Conservation (phyloP, 2,888 invertebrate genomes). For the Phragmatobia fuliginosa region DNA sequence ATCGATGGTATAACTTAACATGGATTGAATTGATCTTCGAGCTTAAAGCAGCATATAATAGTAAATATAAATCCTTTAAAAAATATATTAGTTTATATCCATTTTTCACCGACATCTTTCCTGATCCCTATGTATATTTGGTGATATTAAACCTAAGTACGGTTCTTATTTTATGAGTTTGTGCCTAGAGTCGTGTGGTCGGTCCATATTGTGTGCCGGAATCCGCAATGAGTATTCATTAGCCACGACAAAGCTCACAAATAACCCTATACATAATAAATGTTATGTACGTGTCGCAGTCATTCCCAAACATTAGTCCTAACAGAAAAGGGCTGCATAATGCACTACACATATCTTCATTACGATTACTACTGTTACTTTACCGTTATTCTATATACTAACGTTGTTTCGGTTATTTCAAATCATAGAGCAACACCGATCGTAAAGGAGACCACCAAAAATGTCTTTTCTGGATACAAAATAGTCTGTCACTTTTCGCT, state of each 20-base stretch:
- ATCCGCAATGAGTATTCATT: constrained; percentile 52
- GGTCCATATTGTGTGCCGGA: constrained; percentile 31
- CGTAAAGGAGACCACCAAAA: too few relatives aligned
- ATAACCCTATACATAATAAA: constrained; percentile 63
- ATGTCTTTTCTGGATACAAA: too few relatives aligned
- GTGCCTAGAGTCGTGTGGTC: constrained; percentile 17
- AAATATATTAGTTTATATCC: neutral
- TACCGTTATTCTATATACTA: neutral
- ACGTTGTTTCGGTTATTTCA: neutral
- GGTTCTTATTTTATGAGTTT: constrained; percentile 24
- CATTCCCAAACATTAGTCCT: constrained; percentile 26
- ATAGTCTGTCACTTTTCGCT: too few relatives aligned
- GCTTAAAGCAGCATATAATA: neutral
- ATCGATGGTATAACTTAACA: too few relatives aligned
- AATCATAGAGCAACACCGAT: too few relatives aligned
- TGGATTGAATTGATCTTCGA: neutral
- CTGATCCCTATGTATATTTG: constrained; percentile 17
- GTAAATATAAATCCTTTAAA: neutral
- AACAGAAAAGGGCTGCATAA: constrained; percentile 29
- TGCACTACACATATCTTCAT: neutral
- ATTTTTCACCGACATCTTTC: constrained; percentile 1
- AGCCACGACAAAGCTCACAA: constrained; percentile 54
- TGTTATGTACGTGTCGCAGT: constrained; percentile 32
- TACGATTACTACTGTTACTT: neutral
- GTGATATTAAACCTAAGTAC: constrained; percentile 26